phyloP scores from a whole-genome alignment of 2,113 vertebrate genomes.

The Pseudonaja textilis region DNA sequence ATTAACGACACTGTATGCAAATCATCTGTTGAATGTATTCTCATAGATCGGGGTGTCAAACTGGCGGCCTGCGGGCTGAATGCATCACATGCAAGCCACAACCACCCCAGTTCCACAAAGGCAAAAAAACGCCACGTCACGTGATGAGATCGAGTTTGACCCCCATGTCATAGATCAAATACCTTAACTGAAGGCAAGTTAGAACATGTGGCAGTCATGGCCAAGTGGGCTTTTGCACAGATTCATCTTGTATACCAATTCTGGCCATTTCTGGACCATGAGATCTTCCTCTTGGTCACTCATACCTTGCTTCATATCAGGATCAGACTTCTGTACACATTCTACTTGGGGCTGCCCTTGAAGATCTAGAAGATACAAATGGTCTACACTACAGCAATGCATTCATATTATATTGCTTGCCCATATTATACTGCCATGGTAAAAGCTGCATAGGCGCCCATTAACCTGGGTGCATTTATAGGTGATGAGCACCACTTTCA shows the following conservation, averaged over 20 bases:
- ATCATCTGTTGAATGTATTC: slow-evolving; percentile 18
- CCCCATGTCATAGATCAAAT: slow-evolving; percentile 9
- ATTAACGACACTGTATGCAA: slow-evolving; percentile 27
- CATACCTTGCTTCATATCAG: background rate
- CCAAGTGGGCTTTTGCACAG: background rate
- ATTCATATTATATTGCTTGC: background rate
- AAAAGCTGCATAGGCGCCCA: background rate
- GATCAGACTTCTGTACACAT: background rate
- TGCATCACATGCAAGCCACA: no score
- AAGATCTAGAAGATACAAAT: background rate
- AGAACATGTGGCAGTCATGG: background rate
- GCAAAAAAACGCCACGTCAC: no score
- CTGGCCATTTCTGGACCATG: background rate
- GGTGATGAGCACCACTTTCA: background rate
- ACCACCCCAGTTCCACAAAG: no score
- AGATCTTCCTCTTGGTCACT: background rate
- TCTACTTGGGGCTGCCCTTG: background rate
- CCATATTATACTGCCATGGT: background rate
- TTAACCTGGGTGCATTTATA: background rate
- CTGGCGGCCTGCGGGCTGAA: accelerated
- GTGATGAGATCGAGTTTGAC: no score
- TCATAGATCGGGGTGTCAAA: no score
- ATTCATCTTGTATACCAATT: background rate
- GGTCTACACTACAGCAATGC: background rate
- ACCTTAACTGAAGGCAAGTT: background rate